Conservation (phyloP, 2,888 invertebrate species). For the Lasioglossum pauxillum region DNA sequence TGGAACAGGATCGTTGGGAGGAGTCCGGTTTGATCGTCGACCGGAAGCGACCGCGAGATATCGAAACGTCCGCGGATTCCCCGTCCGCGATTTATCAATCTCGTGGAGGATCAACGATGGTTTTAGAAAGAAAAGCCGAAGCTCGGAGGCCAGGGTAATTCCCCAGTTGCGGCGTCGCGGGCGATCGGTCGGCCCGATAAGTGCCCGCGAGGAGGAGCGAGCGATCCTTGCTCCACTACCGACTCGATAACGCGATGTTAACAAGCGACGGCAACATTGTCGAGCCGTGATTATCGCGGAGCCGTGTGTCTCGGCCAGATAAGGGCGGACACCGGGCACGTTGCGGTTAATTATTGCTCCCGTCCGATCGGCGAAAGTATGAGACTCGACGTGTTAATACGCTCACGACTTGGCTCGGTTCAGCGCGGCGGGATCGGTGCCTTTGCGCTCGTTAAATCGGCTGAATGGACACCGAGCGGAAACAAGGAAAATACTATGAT, state of each 20-base stretch:
- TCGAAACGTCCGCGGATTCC: neutral
- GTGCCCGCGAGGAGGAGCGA: constrained; percentile 1
- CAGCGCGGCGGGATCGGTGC: constrained; percentile 24
- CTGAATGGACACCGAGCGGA: constrained; percentile 30
- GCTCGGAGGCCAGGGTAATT: neutral
- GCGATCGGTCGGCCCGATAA: constrained; percentile 44
- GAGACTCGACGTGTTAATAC: constrained; percentile 38
- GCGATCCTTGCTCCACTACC: constrained; percentile 26
- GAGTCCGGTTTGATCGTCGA: neutral
- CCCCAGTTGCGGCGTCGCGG: constrained; percentile 29
- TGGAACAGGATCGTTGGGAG: neutral
- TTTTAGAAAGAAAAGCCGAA: neutral
- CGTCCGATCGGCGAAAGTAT: constrained; percentile 43
- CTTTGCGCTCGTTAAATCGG: constrained; percentile 30
- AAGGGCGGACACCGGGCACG: constrained; percentile 31
- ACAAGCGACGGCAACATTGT: constrained; percentile 62
- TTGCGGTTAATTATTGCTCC: constrained; percentile 55
- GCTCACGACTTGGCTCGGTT: neutral
- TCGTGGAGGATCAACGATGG: neutral
- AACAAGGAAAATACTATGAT: constrained; percentile 41
- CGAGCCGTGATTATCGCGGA: constrained; percentile 65
- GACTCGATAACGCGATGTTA: constrained; percentile 61
- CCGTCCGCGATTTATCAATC: neutral
- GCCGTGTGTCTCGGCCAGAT: constrained; percentile 68
- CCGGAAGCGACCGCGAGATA: neutral